Conservation (phyloP, 2,113 vertebrate genomes). For the Columbina picui region DNA sequence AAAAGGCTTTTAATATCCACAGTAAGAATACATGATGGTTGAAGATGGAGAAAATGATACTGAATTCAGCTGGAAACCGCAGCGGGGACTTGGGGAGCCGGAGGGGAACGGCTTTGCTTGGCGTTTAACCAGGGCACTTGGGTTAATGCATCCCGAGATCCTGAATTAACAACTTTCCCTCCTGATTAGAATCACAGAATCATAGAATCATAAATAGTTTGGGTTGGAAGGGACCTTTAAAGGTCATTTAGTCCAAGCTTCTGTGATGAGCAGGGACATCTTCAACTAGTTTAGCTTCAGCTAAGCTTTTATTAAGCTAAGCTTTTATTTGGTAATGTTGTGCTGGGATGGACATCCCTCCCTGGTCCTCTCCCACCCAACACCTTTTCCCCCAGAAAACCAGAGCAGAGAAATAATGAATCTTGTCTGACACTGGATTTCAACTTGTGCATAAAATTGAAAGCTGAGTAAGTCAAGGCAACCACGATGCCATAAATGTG, state of each 20-base stretch:
- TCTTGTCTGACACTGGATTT: background rate
- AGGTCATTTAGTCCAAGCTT: too few species aligned
- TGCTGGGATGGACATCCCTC: background rate
- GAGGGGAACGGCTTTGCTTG: background rate
- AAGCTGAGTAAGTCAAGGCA: background rate
- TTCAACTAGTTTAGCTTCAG: too few species aligned
- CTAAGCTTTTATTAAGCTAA: too few species aligned
- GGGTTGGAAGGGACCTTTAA: too few species aligned
- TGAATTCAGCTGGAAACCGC: background rate
- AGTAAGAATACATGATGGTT: background rate
- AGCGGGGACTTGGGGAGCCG: background rate
- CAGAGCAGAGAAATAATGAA: background rate
- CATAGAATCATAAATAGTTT: too few species aligned
- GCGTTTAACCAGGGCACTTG: fast-evolving
- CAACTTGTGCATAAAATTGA: background rate
- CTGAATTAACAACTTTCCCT: background rate
- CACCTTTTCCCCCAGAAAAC: background rate
- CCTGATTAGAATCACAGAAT: background rate
- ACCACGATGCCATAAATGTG: background rate
- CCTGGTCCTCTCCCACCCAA: background rate
- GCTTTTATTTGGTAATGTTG: too few species aligned
- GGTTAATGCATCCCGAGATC: background rate
- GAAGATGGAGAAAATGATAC: background rate
- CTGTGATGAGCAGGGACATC: too few species aligned
- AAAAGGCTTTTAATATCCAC: background rate